These are phyloP conservation scores for Lichenostomus cassidix DNA, from an alignment of 2,113 vertebrate genomes.

Conservation along the genomic window DNA sequence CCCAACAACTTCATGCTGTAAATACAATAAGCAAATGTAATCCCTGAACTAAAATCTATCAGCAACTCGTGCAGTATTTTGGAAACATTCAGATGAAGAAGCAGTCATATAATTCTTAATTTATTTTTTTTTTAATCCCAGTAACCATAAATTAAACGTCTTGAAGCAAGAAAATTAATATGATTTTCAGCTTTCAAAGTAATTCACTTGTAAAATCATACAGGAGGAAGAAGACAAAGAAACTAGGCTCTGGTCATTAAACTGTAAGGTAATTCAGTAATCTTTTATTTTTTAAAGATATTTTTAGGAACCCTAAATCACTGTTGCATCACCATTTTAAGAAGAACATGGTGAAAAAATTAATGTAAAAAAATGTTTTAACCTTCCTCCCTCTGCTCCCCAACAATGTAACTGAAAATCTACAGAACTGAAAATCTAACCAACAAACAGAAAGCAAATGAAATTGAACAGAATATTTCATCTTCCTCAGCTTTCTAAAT, in stretches of 20 bases:
- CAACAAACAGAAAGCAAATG: background rate
- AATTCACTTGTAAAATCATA: background rate
- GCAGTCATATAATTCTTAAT: background rate
- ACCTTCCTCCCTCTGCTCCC: background rate
- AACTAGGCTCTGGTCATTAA: fast-evolving
- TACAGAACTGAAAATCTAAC: background rate
- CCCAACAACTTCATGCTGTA: background rate
- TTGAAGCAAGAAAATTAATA: background rate
- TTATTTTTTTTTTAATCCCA: background rate
- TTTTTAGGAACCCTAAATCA: background rate
- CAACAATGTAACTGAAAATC: background rate
- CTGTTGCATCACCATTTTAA: background rate
- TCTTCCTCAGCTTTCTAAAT: background rate
- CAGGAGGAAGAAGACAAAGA: background rate
- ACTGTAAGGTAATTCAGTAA: background rate
- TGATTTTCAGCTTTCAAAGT: background rate
- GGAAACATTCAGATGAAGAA: background rate
- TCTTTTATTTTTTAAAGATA: background rate
- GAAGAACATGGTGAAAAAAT: background rate
- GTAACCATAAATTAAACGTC: background rate
- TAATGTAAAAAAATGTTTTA: background rate
- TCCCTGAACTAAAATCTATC: background rate
- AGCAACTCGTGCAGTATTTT: background rate
- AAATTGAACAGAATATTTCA: background rate
- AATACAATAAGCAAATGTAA: background rate